Conservation (phyloP, 1,140 invertebrate species). For the Solenopsis invicta region DNA sequence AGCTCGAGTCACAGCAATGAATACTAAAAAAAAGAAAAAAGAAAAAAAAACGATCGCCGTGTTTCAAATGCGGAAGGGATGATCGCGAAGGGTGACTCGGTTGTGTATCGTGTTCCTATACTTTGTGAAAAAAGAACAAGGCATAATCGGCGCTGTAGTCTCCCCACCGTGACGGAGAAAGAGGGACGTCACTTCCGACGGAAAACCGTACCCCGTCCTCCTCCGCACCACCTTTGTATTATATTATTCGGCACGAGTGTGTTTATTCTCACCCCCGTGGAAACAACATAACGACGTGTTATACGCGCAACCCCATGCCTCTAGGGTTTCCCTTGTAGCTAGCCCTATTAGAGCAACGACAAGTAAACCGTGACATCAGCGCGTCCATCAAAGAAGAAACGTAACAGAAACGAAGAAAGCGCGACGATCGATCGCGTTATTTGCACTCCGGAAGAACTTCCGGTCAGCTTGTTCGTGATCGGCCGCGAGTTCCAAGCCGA, state of each 20-base stretch:
- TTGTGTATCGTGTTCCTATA: slow-evolving; percentile 43
- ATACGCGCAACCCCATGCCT: slow-evolving; percentile 57
- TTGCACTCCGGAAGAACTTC: slow-evolving; percentile 60
- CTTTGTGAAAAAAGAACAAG: slow-evolving; percentile 46
- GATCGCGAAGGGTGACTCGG: slow-evolving; percentile 51
- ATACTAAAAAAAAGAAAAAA: slow-evolving; percentile 30
- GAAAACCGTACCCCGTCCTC: slow-evolving; percentile 68
- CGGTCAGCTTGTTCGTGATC: slow-evolving; percentile 69
- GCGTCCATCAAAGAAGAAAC: slow-evolving; percentile 9
- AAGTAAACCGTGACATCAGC: slow-evolving; percentile 69
- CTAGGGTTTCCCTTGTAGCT: slow-evolving; percentile 14
- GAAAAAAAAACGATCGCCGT: slow-evolving; percentile 12
- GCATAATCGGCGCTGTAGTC: slow-evolving; percentile 63
- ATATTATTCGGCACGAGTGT: slow-evolving; percentile 69
- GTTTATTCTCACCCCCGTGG: slow-evolving; percentile 76
- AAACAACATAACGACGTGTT: slow-evolving; percentile 70
- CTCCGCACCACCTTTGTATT: slow-evolving; percentile 65
- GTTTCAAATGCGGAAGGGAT: slow-evolving; percentile 43
- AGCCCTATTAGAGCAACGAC: slow-evolving; percentile 69
- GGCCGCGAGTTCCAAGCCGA: slow-evolving; percentile 43
- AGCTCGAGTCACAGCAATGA: neutral
- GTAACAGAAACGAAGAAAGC: slow-evolving; percentile 36
- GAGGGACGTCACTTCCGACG: slow-evolving; percentile 74
- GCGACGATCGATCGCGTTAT: slow-evolving; percentile 54
- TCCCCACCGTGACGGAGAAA: slow-evolving; percentile 72